These are phyloP conservation scores for Prorops nasuta DNA, from an alignment of 1,140 invertebrate species.

Conservation along the genomic window DNA sequence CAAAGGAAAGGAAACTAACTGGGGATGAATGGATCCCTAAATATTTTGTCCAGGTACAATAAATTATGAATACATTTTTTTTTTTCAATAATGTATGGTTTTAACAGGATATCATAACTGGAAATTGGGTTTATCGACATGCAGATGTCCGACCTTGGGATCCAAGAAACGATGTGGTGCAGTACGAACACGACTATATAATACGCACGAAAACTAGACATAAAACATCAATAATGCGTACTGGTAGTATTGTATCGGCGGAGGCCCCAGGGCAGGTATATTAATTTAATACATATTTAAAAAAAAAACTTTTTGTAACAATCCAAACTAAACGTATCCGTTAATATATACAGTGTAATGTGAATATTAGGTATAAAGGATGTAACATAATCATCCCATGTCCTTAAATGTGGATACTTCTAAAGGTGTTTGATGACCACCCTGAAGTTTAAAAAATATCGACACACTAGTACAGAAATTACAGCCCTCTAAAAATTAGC, in stretches of 20 bases:
- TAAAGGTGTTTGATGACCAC: too few species aligned
- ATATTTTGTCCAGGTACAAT: slow-evolving; percentile 67
- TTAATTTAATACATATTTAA: slow-evolving; percentile 13
- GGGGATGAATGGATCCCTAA: slow-evolving; percentile 67
- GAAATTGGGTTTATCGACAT: slow-evolving; percentile 77
- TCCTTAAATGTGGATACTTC: too few species aligned
- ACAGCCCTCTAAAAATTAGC: too few species aligned
- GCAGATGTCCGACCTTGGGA: slow-evolving; percentile 79
- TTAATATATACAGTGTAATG: slow-evolving; percentile 1
- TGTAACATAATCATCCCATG: too few species aligned
- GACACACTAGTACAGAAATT: too few species aligned
- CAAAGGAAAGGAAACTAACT: slow-evolving; percentile 65
- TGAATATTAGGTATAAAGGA: too few species aligned
- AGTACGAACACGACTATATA: slow-evolving; percentile 74
- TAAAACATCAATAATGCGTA: slow-evolving; percentile 67
- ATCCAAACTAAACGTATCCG: too few species aligned
- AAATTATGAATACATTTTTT: not conserved
- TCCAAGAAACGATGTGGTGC: slow-evolving; percentile 75
- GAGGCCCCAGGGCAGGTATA: slow-evolving; percentile 57
- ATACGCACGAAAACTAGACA: slow-evolving; percentile 73
- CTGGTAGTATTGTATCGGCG: slow-evolving; percentile 63
- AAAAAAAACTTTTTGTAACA: slow-evolving; percentile 4
- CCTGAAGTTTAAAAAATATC: too few species aligned
- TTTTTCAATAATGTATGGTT: not conserved
- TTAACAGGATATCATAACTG: slow-evolving; percentile 60